Percentiles rank a stretch among this genome's conserved stretches.
These are phyloP conservation scores for Hypothenemus hampei DNA, from an alignment of 1,140 invertebrate genomes.

Conservation along the genomic window DNA sequence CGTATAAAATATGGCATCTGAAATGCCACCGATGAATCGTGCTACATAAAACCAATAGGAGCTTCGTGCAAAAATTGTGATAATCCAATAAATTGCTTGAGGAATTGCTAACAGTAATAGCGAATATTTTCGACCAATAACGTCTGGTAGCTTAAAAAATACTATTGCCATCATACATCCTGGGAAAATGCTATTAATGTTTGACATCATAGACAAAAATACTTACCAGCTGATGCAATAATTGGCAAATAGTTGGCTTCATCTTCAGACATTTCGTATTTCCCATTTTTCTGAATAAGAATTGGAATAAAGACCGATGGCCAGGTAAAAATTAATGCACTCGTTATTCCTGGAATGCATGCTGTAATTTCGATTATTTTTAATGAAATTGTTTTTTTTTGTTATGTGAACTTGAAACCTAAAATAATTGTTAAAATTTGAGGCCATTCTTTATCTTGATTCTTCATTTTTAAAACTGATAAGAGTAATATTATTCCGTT, in stretches of 20 bases:
- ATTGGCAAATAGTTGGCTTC: conserved; percentile 10
- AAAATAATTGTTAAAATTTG: conserved; percentile 9
- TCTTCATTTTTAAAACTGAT: neutral
- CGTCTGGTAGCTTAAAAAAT: conserved; percentile 23
- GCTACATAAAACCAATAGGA: conserved; percentile 29
- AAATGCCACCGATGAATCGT: conserved; percentile 31
- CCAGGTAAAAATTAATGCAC: conserved; percentile 10
- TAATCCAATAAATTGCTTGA: conserved; percentile 23
- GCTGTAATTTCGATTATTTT: neutral
- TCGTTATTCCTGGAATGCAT: conserved; percentile 1
- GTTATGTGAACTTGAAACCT: neutral
- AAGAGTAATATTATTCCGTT: neutral
- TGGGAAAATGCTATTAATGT: neutral
- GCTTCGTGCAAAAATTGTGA: conserved; percentile 15
- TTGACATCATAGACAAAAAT: neutral
- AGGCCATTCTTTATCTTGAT: neutral
- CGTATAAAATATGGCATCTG: conserved; percentile 29
- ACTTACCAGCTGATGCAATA: neutral
- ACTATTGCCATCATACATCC: conserved; percentile 7
- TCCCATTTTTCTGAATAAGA: neutral
- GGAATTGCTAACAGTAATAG: conserved; percentile 28
- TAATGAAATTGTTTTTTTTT: neutral
- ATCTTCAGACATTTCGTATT: conserved; percentile 12
- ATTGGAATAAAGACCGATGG: conserved; percentile 6
- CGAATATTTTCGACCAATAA: conserved; percentile 29